Percentiles rank a stretch among this genome's conserved stretches.
These are phyloP conservation scores for Probosciger aterrimus DNA, from an alignment of 2,113 vertebrate species.

Conservation along the genomic window DNA sequence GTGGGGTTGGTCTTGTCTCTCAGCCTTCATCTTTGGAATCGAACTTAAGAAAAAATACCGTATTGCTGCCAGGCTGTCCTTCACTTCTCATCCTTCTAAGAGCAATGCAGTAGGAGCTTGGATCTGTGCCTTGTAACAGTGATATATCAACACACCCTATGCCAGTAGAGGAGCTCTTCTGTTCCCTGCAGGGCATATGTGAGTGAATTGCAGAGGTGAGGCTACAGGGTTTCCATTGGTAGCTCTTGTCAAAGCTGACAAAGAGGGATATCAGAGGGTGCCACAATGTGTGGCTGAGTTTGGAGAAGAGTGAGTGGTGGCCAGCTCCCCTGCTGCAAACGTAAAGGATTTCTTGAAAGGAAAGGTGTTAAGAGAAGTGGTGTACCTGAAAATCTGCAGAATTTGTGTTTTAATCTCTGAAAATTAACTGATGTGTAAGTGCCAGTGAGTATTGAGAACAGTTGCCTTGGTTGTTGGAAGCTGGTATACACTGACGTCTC, in stretches of 20 bases:
- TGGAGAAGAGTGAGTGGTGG: background rate
- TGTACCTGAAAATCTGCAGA: background rate
- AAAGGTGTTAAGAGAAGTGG: background rate
- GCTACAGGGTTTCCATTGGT: background rate
- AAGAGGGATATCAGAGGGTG: fast-evolving
- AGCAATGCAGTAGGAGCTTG: background rate
- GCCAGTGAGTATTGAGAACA: background rate
- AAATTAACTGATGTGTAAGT: background rate
- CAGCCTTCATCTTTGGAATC: background rate
- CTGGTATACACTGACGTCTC: background rate
- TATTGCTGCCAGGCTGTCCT: background rate
- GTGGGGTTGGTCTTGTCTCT: background rate
- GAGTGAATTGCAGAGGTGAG: background rate
- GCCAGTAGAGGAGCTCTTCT: background rate
- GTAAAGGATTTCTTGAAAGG: background rate
- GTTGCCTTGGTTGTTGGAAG: background rate
- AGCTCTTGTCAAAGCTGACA: background rate
- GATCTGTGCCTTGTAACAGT: background rate
- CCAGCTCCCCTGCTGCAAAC: background rate
- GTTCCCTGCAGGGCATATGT: background rate
- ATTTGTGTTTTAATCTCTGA: background rate
- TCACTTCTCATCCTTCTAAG: background rate
- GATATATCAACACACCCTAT: background rate
- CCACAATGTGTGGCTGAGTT: background rate
- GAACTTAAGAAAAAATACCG: background rate